Evolutionary conservation across 2,797 vertebrate genomes (phyloP).

Genomic region (Adelosebastes latens): DNA sequence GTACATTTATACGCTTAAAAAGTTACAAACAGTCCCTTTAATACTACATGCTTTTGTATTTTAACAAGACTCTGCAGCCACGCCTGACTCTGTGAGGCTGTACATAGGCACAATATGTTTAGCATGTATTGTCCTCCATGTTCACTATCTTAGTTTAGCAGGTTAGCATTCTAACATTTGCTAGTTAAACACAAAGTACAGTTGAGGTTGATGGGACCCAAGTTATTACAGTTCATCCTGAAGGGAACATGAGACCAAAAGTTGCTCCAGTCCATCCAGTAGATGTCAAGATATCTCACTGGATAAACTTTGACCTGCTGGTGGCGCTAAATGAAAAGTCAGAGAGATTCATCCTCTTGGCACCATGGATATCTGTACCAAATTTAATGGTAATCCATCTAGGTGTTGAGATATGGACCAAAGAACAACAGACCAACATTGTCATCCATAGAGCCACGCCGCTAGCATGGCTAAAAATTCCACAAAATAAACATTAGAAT

Average conservation of each 20-base stretch:
- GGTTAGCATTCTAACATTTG: not conserved
- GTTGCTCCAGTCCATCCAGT: too few relatives aligned
- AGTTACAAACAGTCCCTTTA: too few relatives aligned
- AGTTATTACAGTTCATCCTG: too few relatives aligned
- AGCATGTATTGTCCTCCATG: not conserved
- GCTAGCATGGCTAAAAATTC: not conserved
- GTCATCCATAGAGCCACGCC: not conserved
- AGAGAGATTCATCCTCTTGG: too few relatives aligned
- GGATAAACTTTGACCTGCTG: not conserved
- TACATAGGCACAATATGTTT: not conserved
- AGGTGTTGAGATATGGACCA: not conserved
- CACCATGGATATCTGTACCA: too few relatives aligned
- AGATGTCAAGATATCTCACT: too few relatives aligned
- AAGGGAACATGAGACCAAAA: too few relatives aligned
- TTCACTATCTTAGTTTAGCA: not conserved
- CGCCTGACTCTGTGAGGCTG: not conserved
- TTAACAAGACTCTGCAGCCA: not conserved
- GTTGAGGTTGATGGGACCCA: too few relatives aligned
- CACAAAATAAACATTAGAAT: not conserved
- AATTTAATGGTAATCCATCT: not conserved
- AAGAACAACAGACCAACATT: not conserved
- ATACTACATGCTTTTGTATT: too few relatives aligned
- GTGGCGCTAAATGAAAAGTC: not conserved
- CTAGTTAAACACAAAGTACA: too few relatives aligned
- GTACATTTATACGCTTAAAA: too few relatives aligned